Evolutionary conservation across 2,113 vertebrate species (phyloP), one percentile per base, ranked within the genome.

Genomic region (mouse (Mus musculus)): DNA sequence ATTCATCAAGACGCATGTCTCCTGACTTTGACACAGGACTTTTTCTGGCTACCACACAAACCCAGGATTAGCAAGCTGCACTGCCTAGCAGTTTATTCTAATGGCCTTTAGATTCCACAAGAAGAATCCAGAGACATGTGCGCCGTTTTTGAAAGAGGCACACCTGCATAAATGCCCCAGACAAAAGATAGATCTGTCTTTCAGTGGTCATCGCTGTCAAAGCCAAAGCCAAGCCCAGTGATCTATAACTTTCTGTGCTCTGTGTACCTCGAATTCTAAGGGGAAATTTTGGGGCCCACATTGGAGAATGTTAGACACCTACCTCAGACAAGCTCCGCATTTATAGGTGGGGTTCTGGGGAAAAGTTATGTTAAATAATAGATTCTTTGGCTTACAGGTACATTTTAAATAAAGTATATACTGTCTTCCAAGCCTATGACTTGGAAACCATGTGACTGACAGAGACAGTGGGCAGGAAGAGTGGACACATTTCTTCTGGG

Each of bases 191-290:
- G 28, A 11, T 12, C 19, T 49, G 0, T 5, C 30, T 13, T 17
- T 67, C 3, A 20, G 63, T 2, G 26, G 59, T 4, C 17, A 16
- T 36, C 22, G 14, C n/a, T 1, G n/a, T n/a, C 0, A 5, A 22
- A 39, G 69, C 72, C 0, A 5, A 22, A 39, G 69, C 72, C 26
- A 7, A 46, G 11, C 5, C 4, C 28, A 11, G 17, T 59, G 39
- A 4, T 36, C 7, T 84, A 14, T 59, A 63, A 22, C 28, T 19
- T 42, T 69, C 36, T n/a, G 63, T 33, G 6, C 13, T 28, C 72
- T 65, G 56, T 67, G 17, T 2, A 28, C 61, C n/a, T 7, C 46
- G n/a, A 17, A 61, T 3, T 52, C 89, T 80, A 14, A 59, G 39
- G 24, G 26, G 28, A 86, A 84, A 2, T 10, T 11, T 7, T 24